A percentile compares a stretch with the other conserved stretches of the same genome.
Evolutionary conservation across 2,888 invertebrate genomes (phyloP).

Genomic region (Linnaemya tessellans): DNA sequence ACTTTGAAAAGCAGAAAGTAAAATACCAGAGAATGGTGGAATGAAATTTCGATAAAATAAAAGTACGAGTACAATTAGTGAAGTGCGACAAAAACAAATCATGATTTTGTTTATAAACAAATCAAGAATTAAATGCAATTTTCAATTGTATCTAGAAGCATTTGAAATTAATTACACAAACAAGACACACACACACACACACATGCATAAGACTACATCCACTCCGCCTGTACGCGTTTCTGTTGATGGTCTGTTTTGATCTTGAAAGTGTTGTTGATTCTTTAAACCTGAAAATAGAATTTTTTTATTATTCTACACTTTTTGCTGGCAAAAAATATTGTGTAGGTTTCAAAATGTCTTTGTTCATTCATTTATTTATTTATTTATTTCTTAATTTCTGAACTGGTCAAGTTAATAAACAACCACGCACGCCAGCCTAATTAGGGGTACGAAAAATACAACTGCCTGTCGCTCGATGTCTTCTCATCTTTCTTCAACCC

Average conservation of each 20-base stretch:
- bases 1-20: slow-evolving; percentile 8
- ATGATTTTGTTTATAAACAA: slow-evolving; percentile 65
- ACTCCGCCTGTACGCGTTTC: not conserved
- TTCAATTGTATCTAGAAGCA: slow-evolving; percentile 25
- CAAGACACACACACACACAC: not conserved
- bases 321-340: slow-evolving; percentile 3
- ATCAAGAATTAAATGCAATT: slow-evolving; percentile 8
- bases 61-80: not conserved
- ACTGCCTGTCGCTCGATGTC: not conserved
- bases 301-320: slow-evolving; percentile 13
- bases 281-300: slow-evolving; percentile 3
- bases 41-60: not conserved
- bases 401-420: not conserved
- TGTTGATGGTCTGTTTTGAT: slow-evolving; percentile 34
- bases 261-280: slow-evolving; percentile 40
- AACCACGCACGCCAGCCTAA: not conserved
- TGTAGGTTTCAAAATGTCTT: slow-evolving; percentile 6
- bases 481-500: too few relatives aligned
- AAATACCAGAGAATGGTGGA: not conserved
- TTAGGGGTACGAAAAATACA: not conserved
- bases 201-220: not conserved
- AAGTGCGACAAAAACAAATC: slow-evolving; percentile 38
- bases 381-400: not conserved
- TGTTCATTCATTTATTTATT: not conserved
- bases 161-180: not conserved